These are phyloP conservation scores for Diadophis punctatus DNA, from an alignment of 2,113 vertebrate species.

Conservation along the genomic window DNA sequence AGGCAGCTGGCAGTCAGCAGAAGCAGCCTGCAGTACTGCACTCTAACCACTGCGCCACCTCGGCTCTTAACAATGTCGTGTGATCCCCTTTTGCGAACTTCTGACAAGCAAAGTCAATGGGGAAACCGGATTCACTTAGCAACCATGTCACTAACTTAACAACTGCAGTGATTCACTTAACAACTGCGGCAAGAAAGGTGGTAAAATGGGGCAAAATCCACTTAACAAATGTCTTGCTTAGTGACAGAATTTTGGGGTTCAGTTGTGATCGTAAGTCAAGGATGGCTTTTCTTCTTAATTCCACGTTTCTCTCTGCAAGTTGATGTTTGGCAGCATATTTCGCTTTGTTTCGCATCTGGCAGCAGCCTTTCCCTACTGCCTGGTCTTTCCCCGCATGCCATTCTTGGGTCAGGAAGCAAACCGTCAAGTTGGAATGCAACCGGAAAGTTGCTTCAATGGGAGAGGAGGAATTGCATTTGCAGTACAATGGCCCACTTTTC, in stretches of 20 bases:
- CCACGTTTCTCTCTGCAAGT: slow-evolving; percentile 47
- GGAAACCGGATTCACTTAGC: no score
- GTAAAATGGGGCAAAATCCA: neutral
- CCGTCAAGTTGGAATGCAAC: neutral
- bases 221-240: neutral
- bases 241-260: no score
- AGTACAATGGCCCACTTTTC: slow-evolving; percentile 27
- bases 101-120: no score
- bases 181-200: neutral
- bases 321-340: slow-evolving; percentile 25
- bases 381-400: slow-evolving; percentile 35
- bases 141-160: no score
- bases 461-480: slow-evolving; percentile 9
- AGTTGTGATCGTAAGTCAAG: no score
- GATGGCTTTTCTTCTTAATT: slow-evolving; percentile 37
- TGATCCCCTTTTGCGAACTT: no score
- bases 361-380: neutral
- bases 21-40: no score
- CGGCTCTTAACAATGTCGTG: no score
- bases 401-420: neutral
- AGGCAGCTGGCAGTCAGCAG: no score
- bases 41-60: no score
- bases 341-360: neutral
- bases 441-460: slow-evolving; percentile 6
- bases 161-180: neutral